Evolutionary conservation across 2,888 invertebrate genomes (phyloP).

Genomic region (Dasypogon diadema): DNA sequence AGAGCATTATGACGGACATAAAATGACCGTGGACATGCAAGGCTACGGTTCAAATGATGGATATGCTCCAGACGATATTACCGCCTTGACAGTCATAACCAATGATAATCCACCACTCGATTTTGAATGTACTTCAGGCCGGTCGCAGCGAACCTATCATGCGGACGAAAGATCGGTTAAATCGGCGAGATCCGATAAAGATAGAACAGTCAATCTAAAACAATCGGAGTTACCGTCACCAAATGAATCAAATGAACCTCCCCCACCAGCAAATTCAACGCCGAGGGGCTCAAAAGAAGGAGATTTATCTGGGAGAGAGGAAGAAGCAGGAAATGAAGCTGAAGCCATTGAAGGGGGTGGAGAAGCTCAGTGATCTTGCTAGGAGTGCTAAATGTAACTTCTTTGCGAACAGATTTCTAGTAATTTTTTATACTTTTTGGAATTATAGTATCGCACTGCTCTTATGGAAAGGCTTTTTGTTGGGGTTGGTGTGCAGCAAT

Average conservation of each 20-base stretch:
- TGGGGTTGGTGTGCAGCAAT: no score
- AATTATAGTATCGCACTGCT: no score
- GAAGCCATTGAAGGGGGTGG: background rate
- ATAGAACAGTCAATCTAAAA: no score
- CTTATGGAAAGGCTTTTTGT: no score
- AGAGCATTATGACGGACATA: background rate
- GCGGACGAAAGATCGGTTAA: no score
- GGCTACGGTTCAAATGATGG: background rate
- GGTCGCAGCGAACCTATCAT: background rate
- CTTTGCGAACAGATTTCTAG: no score
- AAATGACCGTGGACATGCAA: background rate
- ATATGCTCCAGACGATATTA: background rate
- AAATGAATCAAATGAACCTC: no score
- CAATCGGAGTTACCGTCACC: no score
- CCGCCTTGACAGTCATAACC: background rate
- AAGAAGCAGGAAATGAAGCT: background rate
- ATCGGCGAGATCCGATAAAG: no score
- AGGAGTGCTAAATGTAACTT: no score
- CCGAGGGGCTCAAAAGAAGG: background rate
- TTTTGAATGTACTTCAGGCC: background rate
- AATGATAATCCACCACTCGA: background rate
- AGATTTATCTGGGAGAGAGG: background rate
- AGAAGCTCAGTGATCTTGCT: background rate
- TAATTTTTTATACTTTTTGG: no score
- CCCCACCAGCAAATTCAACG: background rate